phyloP scores from a whole-genome alignment of 2,888 invertebrate species.

The Drosophila nr. perissopoda region DNA sequence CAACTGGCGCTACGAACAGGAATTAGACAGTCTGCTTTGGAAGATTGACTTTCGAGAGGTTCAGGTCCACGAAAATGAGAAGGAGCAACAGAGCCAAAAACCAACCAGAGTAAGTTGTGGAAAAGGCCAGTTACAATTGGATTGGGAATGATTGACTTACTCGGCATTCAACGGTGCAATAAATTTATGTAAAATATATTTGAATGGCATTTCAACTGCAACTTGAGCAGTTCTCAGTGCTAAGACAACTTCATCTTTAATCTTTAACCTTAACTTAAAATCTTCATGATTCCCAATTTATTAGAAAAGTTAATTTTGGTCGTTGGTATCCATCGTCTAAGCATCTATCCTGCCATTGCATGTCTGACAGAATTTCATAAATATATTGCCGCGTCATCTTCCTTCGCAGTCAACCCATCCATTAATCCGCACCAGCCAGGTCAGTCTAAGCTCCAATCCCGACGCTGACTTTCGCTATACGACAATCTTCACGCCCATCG shows the following conservation, averaged over 20 bases:
- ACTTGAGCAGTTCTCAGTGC: background rate
- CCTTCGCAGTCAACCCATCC: slow-evolving; percentile 86
- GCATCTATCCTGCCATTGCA: slow-evolving; percentile 32
- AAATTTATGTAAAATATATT: background rate
- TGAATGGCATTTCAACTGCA: background rate
- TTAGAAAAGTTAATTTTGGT: background rate
- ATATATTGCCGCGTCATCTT: slow-evolving; percentile 58
- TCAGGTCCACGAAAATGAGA: slow-evolving; percentile 88
- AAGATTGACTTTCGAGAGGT: slow-evolving; percentile 97
- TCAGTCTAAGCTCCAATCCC: slow-evolving; percentile 95
- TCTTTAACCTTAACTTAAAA: background rate
- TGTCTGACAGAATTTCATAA: slow-evolving; percentile 56
- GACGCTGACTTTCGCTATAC: slow-evolving; percentile 96
- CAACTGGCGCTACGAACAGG: slow-evolving; percentile 97
- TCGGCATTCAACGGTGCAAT: background rate
- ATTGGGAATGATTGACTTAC: background rate
- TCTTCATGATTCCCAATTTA: background rate
- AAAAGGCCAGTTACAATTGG: background rate
- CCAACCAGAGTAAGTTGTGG: slow-evolving; percentile 80
- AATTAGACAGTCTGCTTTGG: slow-evolving; percentile 96
- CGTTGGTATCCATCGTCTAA: slow-evolving; percentile 15
- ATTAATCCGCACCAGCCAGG: slow-evolving; percentile 92
- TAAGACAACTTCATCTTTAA: background rate
- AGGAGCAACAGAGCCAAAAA: slow-evolving; percentile 84
- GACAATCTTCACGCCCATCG: slow-evolving; percentile 95